Evolutionary conservation across 2,797 vertebrate species (phyloP).

Genomic region (Acipenser transmontanus): DNA sequence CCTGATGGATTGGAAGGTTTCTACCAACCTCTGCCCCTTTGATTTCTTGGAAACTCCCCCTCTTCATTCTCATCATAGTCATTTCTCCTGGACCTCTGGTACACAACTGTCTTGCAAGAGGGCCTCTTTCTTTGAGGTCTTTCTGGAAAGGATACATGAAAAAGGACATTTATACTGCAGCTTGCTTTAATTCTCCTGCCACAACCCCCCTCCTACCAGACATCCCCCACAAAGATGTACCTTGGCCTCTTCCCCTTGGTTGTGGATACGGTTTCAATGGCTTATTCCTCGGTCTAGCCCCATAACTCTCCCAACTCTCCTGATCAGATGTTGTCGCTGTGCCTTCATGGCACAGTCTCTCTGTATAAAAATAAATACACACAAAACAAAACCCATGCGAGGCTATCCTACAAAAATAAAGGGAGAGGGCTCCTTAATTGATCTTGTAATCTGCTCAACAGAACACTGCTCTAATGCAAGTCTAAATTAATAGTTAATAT

Average conservation of each 20-base stretch:
- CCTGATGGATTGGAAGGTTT: not conserved
- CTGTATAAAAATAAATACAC: constrained; percentile 25
- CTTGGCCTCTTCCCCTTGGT: constrained; percentile 39
- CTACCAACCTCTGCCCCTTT: constrained; percentile 48
- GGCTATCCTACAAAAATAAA: too few species aligned
- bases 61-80: constrained; percentile 31
- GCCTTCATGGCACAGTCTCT: constrained; percentile 39
- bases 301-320: constrained; percentile 34
- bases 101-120: constrained; percentile 26
- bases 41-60: constrained; percentile 24
- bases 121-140: constrained; percentile 42
- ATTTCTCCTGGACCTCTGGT: constrained; percentile 40
- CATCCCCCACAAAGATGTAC: constrained; percentile 22
- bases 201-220: too few species aligned
- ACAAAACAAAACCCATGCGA: too few species aligned
- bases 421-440: too few species aligned
- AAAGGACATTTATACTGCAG: not conserved
- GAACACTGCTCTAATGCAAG: too few species aligned
- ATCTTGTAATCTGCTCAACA: too few species aligned
- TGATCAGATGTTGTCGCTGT: constrained; percentile 25
- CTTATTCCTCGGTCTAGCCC: constrained; percentile 33
- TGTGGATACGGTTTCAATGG: constrained; percentile 32
- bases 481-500: too few species aligned
- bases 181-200: too few species aligned
- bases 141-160: constrained; percentile 19